Evolutionary conservation across 2,113 vertebrate species (phyloP).

Genomic region (Equus przewalskii): DNA sequence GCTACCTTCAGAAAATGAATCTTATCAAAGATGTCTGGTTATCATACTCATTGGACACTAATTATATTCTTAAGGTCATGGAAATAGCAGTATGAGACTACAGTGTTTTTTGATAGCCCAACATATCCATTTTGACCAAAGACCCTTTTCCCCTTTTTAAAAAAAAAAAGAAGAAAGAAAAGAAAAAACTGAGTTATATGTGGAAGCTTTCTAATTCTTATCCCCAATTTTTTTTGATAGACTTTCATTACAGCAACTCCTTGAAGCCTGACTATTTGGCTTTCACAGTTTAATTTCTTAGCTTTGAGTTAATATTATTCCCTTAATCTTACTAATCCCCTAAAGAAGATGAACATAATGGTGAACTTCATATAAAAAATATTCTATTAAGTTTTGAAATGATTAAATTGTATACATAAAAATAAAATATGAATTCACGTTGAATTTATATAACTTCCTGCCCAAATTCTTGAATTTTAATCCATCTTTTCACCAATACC

Average conservation of each 20-base stretch:
- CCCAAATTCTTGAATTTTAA: slow-evolving; percentile 46
- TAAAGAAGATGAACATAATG: slow-evolving; percentile 53
- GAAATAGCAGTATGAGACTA: neutral
- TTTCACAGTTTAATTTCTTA: slow-evolving; percentile 69
- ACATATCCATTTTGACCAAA: slow-evolving; percentile 4
- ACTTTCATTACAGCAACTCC: slow-evolving; percentile 62
- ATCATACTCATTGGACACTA: neutral
- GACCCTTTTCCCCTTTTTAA: neutral
- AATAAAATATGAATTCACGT: slow-evolving; percentile 59
- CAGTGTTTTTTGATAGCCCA: neutral
- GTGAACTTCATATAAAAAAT: slow-evolving; percentile 55
- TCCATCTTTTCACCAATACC: slow-evolving; percentile 35
- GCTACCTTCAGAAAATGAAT: slow-evolving; percentile 24
- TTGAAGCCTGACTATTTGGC: slow-evolving; percentile 61
- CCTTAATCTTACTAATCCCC: slow-evolving; percentile 69
- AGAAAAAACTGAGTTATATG: neutral
- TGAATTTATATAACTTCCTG: slow-evolving; percentile 35
- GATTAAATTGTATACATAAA: slow-evolving; percentile 55
- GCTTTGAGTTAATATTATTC: slow-evolving; percentile 63
- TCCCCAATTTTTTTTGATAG: neutral
- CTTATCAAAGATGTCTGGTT: slow-evolving; percentile 22
- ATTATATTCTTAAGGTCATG: neutral
- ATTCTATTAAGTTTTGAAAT: slow-evolving; percentile 69
- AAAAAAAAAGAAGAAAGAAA: neutral
- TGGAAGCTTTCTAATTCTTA: slow-evolving; percentile 56